phyloP scores from a whole-genome alignment of 2,113 vertebrate species.

The Cinclus cinclus region DNA sequence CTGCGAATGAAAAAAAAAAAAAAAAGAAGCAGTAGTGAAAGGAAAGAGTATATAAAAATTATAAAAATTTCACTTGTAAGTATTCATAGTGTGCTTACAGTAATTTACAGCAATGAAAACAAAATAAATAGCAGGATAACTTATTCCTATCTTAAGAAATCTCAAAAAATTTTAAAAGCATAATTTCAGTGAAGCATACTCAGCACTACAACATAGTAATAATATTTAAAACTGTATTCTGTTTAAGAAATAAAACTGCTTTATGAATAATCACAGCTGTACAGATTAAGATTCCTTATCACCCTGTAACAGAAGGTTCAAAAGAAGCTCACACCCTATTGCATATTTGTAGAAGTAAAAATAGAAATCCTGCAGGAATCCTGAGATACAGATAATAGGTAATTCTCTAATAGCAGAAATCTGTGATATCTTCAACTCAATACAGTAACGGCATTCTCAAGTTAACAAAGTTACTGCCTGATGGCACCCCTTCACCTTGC shows the following conservation, averaged over 20 bases:
- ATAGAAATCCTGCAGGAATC: background rate
- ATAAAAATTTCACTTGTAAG: background rate
- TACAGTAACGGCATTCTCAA: background rate
- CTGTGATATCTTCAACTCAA: background rate
- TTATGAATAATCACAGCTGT: background rate
- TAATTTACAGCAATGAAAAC: background rate
- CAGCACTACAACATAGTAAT: background rate
- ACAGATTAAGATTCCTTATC: background rate
- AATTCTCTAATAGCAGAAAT: background rate
- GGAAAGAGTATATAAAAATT: background rate
- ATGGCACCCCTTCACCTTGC: background rate
- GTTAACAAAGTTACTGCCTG: background rate
- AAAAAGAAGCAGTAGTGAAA: background rate
- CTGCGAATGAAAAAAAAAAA: slow-evolving; percentile 32
- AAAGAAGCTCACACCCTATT: background rate
- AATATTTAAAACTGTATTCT: background rate
- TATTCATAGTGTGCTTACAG: background rate
- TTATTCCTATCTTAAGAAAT: background rate
- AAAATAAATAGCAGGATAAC: background rate
- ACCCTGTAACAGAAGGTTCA: background rate
- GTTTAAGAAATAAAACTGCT: background rate
- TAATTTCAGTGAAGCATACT: background rate
- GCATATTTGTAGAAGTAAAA: background rate
- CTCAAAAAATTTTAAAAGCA: background rate
- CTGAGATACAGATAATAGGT: background rate